Evolutionary conservation across 2,113 vertebrate species (phyloP).

Genomic region (Etheostoma spectabile): DNA sequence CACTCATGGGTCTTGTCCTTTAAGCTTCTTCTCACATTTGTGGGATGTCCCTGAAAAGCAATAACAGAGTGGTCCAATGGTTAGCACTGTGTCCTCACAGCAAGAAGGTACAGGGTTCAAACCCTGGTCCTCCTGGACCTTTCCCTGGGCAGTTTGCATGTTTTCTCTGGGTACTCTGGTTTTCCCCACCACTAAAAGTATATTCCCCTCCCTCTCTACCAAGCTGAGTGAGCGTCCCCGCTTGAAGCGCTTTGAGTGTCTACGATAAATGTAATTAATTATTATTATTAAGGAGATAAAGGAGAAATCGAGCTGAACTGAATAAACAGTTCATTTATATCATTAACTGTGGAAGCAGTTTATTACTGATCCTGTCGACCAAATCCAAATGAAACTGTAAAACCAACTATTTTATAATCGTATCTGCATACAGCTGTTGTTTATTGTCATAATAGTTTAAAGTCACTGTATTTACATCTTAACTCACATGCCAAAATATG

Average conservation of each 20-base stretch:
- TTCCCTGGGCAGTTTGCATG: too few relatives aligned
- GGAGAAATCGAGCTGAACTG: neutral
- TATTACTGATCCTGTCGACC: neutral
- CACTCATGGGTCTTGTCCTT: neutral
- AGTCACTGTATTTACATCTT: constrained; percentile 49
- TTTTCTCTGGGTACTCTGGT: too few relatives aligned
- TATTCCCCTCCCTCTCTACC: too few relatives aligned
- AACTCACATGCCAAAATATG: constrained; percentile 41
- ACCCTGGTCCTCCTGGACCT: too few relatives aligned
- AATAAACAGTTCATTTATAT: neutral
- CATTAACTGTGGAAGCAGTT: neutral
- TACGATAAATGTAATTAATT: too few relatives aligned
- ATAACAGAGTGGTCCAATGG: neutral
- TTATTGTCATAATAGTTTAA: constrained; percentile 33
- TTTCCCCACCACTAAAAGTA: too few relatives aligned
- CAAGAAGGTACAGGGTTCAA: too few relatives aligned
- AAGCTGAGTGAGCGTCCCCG: too few relatives aligned
- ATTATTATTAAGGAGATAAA: neutral
- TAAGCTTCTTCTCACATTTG: neutral
- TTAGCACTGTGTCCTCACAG: too few relatives aligned
- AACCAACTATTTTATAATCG: constrained; percentile 55
- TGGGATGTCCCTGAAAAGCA: neutral
- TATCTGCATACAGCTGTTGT: constrained; percentile 39
- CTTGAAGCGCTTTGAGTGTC: too few relatives aligned
- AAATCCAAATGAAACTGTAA: constrained; percentile 46